phyloP scores from a whole-genome alignment of 2,797 vertebrate genomes.

The Pipistrellus pygmaeus region DNA sequence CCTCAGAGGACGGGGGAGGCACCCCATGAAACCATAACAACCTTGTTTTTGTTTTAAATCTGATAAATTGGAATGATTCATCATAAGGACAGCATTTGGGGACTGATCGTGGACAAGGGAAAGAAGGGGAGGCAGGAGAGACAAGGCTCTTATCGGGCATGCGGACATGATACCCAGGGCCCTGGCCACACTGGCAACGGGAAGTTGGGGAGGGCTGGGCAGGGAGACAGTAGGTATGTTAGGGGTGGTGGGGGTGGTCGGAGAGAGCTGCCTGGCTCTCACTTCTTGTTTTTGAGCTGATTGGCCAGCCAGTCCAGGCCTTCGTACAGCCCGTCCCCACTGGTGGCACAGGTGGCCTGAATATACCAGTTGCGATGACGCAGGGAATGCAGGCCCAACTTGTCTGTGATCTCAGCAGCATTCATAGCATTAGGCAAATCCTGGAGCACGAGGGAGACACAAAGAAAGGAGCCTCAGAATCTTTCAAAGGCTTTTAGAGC shows the following conservation, averaged over 20 bases:
- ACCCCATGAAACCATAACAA: conserved; percentile 82
- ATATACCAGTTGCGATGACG: conserved; percentile 99
- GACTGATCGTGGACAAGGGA: conserved; percentile 67
- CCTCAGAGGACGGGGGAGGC: conserved; percentile 53
- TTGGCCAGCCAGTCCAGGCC: conserved; percentile 99
- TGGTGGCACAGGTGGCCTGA: conserved; percentile 98
- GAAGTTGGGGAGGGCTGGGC: conserved; percentile 57
- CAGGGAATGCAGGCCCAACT: conserved; percentile 97
- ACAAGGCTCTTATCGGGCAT: conserved; percentile 77
- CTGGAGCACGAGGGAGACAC: conserved; percentile 83
- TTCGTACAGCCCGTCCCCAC: conserved; percentile 96
- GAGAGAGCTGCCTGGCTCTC: conserved; percentile 84
- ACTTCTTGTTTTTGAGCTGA: conserved; percentile 99
- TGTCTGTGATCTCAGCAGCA: conserved; percentile 98
- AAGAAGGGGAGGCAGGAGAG: conserved; percentile 53
- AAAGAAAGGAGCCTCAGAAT: conserved; percentile 32
- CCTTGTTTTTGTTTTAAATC: conserved; percentile 82
- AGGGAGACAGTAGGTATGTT: conserved; percentile 64
- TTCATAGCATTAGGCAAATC: conserved; percentile 99
- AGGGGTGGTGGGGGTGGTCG: conserved; percentile 57
- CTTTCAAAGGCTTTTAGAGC: background rate
- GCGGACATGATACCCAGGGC: conserved; percentile 74
- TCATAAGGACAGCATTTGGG: conserved; percentile 78
- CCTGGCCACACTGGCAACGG: conserved; percentile 75
- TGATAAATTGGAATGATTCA: conserved; percentile 81